Evolutionary conservation across 2,888 invertebrate genomes (phyloP).

Genomic region (Nemapogon koenigi): DNA sequence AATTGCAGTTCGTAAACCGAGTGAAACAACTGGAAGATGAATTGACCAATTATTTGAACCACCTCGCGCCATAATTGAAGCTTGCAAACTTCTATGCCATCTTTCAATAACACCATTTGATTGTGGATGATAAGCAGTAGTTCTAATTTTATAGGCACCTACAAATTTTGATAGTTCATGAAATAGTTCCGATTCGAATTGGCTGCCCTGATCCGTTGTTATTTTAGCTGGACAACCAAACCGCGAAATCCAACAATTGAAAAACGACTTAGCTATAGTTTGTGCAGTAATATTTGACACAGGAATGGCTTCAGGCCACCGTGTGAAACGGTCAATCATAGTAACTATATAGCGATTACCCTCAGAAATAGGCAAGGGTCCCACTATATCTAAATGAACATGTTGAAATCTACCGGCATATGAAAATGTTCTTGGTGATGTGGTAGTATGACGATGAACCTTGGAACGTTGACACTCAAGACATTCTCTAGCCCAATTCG

Average conservation of each 20-base stretch:
- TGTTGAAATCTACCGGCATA: too few species aligned
- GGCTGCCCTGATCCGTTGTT: slow-evolving; percentile 27
- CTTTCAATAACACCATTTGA: slow-evolving; percentile 17
- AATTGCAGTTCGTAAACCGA: slow-evolving; percentile 16
- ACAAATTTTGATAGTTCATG: slow-evolving; percentile 19
- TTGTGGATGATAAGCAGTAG: slow-evolving; percentile 17
- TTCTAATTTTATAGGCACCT: slow-evolving; percentile 12
- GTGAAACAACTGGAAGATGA: slow-evolving; percentile 24
- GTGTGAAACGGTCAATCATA: too few species aligned
- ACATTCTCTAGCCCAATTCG: too few species aligned
- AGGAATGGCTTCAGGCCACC: slow-evolving; percentile 19
- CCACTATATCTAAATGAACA: slow-evolving; percentile 11
- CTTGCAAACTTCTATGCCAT: slow-evolving; percentile 15
- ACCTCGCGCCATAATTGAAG: slow-evolving; percentile 11
- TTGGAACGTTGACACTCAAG: too few species aligned
- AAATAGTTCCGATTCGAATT: slow-evolving; percentile 26
- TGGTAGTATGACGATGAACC: too few species aligned
- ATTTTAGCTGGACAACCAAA: slow-evolving; percentile 14
- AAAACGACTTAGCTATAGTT: slow-evolving; percentile 15
- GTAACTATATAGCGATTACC: too few species aligned
- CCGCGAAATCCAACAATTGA: slow-evolving; percentile 10
- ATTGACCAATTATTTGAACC: slow-evolving; percentile 17
- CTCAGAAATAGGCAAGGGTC: too few species aligned
- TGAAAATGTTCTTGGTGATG: too few species aligned
- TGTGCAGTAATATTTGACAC: slow-evolving; percentile 18